These are phyloP conservation scores for Drosophila aff. DNA, from an alignment of 1,140 invertebrate genomes.

Conservation along the genomic window DNA sequence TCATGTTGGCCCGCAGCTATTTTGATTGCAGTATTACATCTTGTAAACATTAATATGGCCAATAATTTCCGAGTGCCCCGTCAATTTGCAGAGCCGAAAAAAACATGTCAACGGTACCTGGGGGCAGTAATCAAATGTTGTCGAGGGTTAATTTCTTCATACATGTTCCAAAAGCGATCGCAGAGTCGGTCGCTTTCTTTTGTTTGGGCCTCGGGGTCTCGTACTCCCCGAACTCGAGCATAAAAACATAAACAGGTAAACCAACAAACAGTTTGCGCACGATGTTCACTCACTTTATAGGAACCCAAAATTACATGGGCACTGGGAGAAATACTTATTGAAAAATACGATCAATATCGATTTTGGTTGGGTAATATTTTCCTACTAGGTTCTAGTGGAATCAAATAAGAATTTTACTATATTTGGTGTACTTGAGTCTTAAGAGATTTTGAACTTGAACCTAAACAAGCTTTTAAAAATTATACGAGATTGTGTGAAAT, in stretches of 20 bases:
- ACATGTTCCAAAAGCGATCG: conserved; percentile 31
- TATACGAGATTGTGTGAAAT: neutral
- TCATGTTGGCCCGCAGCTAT: conserved; percentile 76
- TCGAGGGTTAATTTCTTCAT: conserved; percentile 70
- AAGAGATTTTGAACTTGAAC: neutral
- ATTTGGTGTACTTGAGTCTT: neutral
- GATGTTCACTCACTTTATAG: conserved; percentile 52
- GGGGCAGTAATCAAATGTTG: conserved; percentile 63
- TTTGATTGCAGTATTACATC: conserved; percentile 70
- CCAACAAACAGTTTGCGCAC: conserved; percentile 76
- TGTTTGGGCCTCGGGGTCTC: conserved; percentile 4
- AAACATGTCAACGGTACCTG: conserved; percentile 72
- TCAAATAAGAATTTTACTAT: neutral
- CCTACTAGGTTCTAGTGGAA: neutral
- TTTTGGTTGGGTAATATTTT: too few relatives aligned
- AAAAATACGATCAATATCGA: too few relatives aligned
- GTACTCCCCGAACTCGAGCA: conserved; percentile 1
- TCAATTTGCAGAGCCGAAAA: conserved; percentile 52
- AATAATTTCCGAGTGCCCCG: conserved; percentile 63
- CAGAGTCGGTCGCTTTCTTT: conserved; percentile 65
- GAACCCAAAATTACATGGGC: conserved; percentile 16
- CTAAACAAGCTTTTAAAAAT: too few relatives aligned
- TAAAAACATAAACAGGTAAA: conserved; percentile 50
- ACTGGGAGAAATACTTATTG: neutral
- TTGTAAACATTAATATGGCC: conserved; percentile 81